Conservation (phyloP, 2,113 vertebrate genomes). For the human region DNA sequence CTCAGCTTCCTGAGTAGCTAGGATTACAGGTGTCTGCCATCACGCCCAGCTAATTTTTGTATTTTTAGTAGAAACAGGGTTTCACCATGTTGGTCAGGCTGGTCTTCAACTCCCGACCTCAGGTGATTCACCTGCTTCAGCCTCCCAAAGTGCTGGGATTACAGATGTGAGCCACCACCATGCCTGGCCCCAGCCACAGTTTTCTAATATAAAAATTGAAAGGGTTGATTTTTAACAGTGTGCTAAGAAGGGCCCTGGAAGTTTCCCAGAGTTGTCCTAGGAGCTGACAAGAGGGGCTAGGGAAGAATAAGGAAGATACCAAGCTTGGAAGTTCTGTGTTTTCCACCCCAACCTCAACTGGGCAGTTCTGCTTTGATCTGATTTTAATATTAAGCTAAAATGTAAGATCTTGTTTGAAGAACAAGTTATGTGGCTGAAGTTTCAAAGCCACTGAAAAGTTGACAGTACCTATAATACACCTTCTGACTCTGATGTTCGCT, state of each 20-base stretch:
- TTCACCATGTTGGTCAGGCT: too few relatives aligned
- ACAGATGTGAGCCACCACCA: too few relatives aligned
- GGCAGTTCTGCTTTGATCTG: background rate
- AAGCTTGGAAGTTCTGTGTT: background rate
- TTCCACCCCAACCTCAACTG: background rate
- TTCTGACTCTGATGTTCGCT: background rate
- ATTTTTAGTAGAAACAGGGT: too few relatives aligned
- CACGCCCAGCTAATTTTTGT: too few relatives aligned
- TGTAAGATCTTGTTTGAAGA: slow-evolving; percentile 23
- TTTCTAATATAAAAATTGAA: background rate
- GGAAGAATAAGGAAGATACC: background rate
- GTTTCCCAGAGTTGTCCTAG: background rate
- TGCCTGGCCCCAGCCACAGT: background rate
- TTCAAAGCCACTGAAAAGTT: background rate
- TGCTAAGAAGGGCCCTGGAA: background rate
- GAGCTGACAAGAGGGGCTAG: background rate
- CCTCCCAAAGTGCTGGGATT: too few relatives aligned
- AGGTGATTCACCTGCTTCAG: too few relatives aligned
- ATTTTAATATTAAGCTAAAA: slow-evolving; percentile 17
- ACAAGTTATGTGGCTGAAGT: background rate
- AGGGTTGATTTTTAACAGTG: background rate
- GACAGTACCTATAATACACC: background rate
- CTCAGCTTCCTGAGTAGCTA: too few relatives aligned
- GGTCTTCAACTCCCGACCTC: too few relatives aligned
- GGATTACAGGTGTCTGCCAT: too few relatives aligned